phyloP scores from a whole-genome alignment of 1,140 invertebrate genomes.

The Trigoniulus corallinus region DNA sequence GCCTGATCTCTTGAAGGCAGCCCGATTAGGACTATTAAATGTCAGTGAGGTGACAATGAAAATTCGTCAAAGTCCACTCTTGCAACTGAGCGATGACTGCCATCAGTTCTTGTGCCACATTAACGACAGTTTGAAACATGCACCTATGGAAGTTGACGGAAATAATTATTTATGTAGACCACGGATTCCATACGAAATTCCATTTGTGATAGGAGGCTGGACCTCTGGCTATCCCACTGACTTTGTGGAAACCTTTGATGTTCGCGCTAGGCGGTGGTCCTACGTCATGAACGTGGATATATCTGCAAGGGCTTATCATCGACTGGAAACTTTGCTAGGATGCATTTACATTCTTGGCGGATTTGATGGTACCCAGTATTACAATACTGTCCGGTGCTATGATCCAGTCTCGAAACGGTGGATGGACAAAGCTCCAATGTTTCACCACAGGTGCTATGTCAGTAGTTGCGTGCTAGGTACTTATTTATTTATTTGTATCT shows the following conservation, averaged over 20 bases:
- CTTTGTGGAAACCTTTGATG: slow-evolving; percentile 59
- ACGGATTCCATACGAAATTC: slow-evolving; percentile 45
- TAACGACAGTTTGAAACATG: neutral
- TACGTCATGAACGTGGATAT: slow-evolving; percentile 40
- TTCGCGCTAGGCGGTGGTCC: slow-evolving; percentile 33
- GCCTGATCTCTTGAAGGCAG: slow-evolving; percentile 40
- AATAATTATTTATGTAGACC: slow-evolving; percentile 39
- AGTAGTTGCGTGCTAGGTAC: slow-evolving; percentile 47
- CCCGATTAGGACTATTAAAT: slow-evolving; percentile 17
- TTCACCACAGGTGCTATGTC: slow-evolving; percentile 50
- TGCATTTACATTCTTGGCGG: slow-evolving; percentile 60
- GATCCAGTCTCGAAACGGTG: slow-evolving; percentile 42
- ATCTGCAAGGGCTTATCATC: slow-evolving; percentile 53
- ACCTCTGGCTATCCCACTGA: slow-evolving; percentile 57
- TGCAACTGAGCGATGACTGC: neutral
- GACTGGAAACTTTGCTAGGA: slow-evolving; percentile 43
- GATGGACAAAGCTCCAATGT: slow-evolving; percentile 52
- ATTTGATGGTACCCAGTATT: slow-evolving; percentile 51
- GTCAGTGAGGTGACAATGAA: neutral
- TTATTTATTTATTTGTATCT: neutral
- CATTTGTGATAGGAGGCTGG: slow-evolving; percentile 62
- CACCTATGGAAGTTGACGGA: slow-evolving; percentile 21
- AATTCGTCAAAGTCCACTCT: neutral
- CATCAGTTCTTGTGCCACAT: neutral
- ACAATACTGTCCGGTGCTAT: slow-evolving; percentile 47